Percentiles rank a stretch among this genome's conserved stretches.
Conservation (phyloP, 2,888 invertebrate species). For the Xanthostigma xanthostigma region DNA sequence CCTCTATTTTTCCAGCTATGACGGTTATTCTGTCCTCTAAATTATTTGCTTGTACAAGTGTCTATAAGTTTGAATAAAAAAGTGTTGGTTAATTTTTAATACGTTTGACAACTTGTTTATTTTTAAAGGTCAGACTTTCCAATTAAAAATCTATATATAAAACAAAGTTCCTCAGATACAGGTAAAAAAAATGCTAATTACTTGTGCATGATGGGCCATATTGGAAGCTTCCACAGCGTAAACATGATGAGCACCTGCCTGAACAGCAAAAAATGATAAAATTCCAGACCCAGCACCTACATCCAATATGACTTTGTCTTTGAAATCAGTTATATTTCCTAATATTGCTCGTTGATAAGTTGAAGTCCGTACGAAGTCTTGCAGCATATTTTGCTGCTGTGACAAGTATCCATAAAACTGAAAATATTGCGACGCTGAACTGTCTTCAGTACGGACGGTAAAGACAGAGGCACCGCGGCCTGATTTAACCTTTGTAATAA, state of each 20-base stretch:
- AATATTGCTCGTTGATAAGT: slow-evolving; percentile 96
- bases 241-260: slow-evolving; percentile 91
- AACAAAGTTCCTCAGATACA: too few species aligned
- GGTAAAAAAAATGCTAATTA: slow-evolving; percentile 15
- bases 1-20: slow-evolving; percentile 96
- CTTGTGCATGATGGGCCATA: slow-evolving; percentile 92
- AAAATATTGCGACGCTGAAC: slow-evolving; percentile 97
- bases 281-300: slow-evolving; percentile 99
- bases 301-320: slow-evolving; percentile 84
- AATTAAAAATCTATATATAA: too few species aligned
- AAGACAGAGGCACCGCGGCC: slow-evolving; percentile 71
- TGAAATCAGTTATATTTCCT: slow-evolving; percentile 83
- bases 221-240: slow-evolving; percentile 99
- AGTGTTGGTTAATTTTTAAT: too few species aligned
- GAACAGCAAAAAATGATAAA: slow-evolving; percentile 93
- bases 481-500: slow-evolving; percentile 56
- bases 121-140: too few species aligned
- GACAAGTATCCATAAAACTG: slow-evolving; percentile 98
- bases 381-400: slow-evolving; percentile 99
- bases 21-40: slow-evolving; percentile 78
- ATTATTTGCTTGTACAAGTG: slow-evolving; percentile 79
- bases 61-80: slow-evolving; percentile 28
- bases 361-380: slow-evolving; percentile 95
- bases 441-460: slow-evolving; percentile 91
- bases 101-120: too few species aligned